These are phyloP conservation scores for Heliconius himera DNA, from an alignment of 1,140 invertebrate species.

Conservation along the genomic window DNA sequence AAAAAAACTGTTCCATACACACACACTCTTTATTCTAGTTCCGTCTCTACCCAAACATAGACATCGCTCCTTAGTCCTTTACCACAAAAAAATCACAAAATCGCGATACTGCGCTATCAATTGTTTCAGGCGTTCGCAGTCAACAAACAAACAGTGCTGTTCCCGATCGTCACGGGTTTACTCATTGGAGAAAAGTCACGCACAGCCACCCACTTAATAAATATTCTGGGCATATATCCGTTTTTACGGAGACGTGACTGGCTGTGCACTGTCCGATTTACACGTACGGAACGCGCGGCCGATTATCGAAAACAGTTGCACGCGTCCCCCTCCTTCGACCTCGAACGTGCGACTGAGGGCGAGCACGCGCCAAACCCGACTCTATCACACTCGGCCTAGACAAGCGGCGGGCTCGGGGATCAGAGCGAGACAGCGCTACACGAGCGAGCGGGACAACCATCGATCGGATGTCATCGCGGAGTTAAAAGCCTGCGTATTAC, in stretches of 20 bases:
- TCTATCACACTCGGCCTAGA: slow-evolving; percentile 71
- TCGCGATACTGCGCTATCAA: slow-evolving; percentile 29
- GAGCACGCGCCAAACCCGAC: slow-evolving; percentile 76
- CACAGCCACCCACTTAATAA: slow-evolving; percentile 81
- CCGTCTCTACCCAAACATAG: slow-evolving; percentile 25
- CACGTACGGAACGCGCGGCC: slow-evolving; percentile 79
- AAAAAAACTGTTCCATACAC: slow-evolving; percentile 37
- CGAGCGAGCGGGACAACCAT: slow-evolving; percentile 47
- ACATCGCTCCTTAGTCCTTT: slow-evolving; percentile 37
- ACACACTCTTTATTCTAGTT: slow-evolving; percentile 28
- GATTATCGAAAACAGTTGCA: slow-evolving; percentile 81
- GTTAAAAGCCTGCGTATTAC: slow-evolving; percentile 81
- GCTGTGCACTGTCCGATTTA: slow-evolving; percentile 76
- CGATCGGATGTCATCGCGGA: slow-evolving; percentile 68
- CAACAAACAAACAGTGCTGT: slow-evolving; percentile 72
- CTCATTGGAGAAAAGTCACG: slow-evolving; percentile 78
- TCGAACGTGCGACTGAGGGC: slow-evolving; percentile 78
- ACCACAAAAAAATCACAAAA: slow-evolving; percentile 44
- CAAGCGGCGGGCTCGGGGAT: slow-evolving; percentile 55
- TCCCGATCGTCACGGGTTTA: slow-evolving; percentile 73
- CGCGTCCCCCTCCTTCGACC: slow-evolving; percentile 76
- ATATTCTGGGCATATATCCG: slow-evolving; percentile 81
- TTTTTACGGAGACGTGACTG: slow-evolving; percentile 80
- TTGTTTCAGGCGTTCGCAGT: slow-evolving; percentile 65
- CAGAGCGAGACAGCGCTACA: slow-evolving; percentile 57